Evolutionary conservation across 2,113 vertebrate genomes (phyloP).

Genomic region (Coregonus clupeaformis): DNA sequence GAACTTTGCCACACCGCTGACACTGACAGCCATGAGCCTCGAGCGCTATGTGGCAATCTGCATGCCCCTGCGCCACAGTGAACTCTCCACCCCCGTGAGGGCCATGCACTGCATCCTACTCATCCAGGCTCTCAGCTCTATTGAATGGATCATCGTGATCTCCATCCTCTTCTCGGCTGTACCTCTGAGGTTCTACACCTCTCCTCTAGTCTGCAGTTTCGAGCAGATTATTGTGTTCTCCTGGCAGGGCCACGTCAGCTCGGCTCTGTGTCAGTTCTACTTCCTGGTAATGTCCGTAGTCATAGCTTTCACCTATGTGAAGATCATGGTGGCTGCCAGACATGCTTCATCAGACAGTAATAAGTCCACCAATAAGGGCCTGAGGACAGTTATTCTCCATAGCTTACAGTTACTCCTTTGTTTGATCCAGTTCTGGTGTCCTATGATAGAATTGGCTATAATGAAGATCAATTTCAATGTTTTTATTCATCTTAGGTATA

Average conservation of each 20-base stretch:
- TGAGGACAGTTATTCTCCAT: slow-evolving; percentile 57
- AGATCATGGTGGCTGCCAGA: slow-evolving; percentile 55
- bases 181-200: neutral
- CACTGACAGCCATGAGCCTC: slow-evolving; percentile 60
- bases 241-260: slow-evolving; percentile 51
- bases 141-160: slow-evolving; percentile 17
- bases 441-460: slow-evolving; percentile 40
- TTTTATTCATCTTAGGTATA: neutral
- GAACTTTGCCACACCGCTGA: slow-evolving; percentile 29
- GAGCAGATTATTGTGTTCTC: slow-evolving; percentile 12
- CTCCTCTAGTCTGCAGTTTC: neutral
- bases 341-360: slow-evolving; percentile 44
- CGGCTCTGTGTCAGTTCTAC: slow-evolving; percentile 33
- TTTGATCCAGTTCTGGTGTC: slow-evolving; percentile 55
- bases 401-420: slow-evolving; percentile 59
- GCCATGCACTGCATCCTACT: slow-evolving; percentile 33
- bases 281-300: slow-evolving; percentile 50
- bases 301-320: slow-evolving; percentile 50
- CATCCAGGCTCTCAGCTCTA: slow-evolving; percentile 40
- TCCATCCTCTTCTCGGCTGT: slow-evolving; percentile 9
- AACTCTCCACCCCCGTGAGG: slow-evolving; percentile 40
- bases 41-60: slow-evolving; percentile 64
- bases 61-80: slow-evolving; percentile 51
- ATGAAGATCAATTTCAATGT: slow-evolving; percentile 12
- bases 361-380: slow-evolving; percentile 50